Evolutionary conservation across 2,888 invertebrate species (phyloP), one percentile per base, ranked within the genome.

Genomic region (Drosophila setosimentum): DNA sequence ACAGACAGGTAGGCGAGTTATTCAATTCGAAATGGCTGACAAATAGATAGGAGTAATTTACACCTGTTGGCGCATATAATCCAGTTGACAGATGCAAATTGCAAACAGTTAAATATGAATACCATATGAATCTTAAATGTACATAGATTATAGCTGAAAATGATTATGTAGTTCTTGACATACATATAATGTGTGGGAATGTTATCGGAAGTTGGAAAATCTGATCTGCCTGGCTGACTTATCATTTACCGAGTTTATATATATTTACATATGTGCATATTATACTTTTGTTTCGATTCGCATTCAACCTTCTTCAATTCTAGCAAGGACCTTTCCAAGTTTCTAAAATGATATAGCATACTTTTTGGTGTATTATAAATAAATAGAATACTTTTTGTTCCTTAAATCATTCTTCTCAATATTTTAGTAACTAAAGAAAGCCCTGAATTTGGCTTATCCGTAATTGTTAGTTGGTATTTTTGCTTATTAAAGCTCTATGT

Each of bases 81-180:
- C 55, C 65, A 76, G 76, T 71, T 65, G 71, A 60, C 77, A 65
- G 65, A 59, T 70, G 76, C 40, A 55, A 67, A 67, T 40, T 21
- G 48, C 24, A 32, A 62, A 57, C 55, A 50, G 50, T 42, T 45
- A 37, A 32, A 24, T 50, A 13, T 10, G 58, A 50, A 37, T 35
- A n/a, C 21, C 42, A 33, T 21, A 35, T 29, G 35, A 49, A 27
- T 51, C 59, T 49, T 40, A 10, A 42, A 21, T 24, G n/a, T 29
- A 29, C 32, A 45, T 33, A 35, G 37, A n/a, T 24, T 29, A 53
- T 30, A 11, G 21, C 24, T 8, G 24, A 32, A 30, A 30, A n/a
- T n/a, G 11, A 11, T 1, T 33, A 33, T 5, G 21, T 33, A 6
- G 6, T 35, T 35, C 5, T 6, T 27, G 35, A 3, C 54, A 24